A percentile compares a stretch with the other conserved stretches of the same genome.
phyloP scores from a whole-genome alignment of 2,797 vertebrate species.

The Pachyuromys duprasi region DNA sequence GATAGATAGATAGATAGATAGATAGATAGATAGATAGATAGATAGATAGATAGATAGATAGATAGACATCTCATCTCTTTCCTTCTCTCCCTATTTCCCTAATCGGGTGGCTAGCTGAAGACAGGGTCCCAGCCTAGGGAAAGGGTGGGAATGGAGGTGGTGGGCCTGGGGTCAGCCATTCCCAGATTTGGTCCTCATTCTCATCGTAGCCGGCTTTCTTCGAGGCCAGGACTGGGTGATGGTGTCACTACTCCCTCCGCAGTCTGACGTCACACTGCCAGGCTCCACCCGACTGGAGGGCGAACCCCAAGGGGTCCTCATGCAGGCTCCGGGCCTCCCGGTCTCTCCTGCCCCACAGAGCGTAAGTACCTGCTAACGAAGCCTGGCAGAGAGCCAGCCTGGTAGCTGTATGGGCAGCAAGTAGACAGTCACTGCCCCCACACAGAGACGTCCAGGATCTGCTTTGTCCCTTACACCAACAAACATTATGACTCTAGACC shows the following conservation, averaged over 20 bases:
- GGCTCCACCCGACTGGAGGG: slow-evolving; percentile 85
- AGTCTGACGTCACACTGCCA: slow-evolving; percentile 86
- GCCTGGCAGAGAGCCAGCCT: neutral
- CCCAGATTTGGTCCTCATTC: slow-evolving; percentile 65
- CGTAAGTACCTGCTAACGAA: slow-evolving; percentile 84
- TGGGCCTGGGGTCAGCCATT: slow-evolving; percentile 9
- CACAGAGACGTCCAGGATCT: neutral
- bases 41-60: too few relatives aligned
- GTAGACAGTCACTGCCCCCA: neutral
- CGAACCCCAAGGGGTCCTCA: slow-evolving; percentile 86
- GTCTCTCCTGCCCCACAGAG: slow-evolving; percentile 85
- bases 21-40: too few relatives aligned
- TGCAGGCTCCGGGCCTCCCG: slow-evolving; percentile 87
- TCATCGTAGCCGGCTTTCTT: slow-evolving; percentile 80
- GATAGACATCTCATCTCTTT: neutral
- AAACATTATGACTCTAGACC: slow-evolving; percentile 6
- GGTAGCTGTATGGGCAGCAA: neutral
- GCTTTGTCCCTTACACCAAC: slow-evolving; percentile 22
- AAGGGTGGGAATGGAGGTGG: neutral
- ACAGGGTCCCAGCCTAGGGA: neutral
- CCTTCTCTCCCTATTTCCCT: neutral
- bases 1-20: too few relatives aligned
- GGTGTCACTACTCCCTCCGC: slow-evolving; percentile 88
- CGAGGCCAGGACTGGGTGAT: slow-evolving; percentile 84
- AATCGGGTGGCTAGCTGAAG: neutral